Evolutionary conservation across 2,113 vertebrate species (phyloP).

Genomic region (Chloropsis hardwickii): DNA sequence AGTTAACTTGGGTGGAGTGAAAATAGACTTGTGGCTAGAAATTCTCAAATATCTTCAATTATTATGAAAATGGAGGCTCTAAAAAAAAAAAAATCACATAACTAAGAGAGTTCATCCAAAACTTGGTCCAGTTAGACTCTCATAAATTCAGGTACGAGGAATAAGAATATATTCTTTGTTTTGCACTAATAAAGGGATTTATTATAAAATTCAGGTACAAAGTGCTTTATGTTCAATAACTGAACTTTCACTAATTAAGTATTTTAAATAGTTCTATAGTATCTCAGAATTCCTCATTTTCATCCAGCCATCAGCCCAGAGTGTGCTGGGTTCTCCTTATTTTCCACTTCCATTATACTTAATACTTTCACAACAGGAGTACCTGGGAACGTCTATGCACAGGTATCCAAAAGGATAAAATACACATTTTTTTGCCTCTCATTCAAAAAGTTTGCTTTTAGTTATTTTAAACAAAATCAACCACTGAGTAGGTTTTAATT

Average conservation of each 20-base stretch:
- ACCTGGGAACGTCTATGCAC: neutral
- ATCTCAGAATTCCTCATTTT: neutral
- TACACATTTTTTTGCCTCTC: neutral
- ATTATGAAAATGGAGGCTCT: neutral
- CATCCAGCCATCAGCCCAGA: neutral
- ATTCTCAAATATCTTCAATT: neutral
- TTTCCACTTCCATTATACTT: neutral
- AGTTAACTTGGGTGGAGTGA: neutral
- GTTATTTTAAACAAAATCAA: neutral
- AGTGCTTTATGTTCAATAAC: neutral
- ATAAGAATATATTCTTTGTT: neutral
- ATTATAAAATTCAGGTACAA: neutral
- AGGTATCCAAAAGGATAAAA: neutral
- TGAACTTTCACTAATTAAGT: neutral
- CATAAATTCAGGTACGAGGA: neutral
- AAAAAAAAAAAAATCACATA: slow-evolving; percentile 7
- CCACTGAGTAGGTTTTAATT: neutral
- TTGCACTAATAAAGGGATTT: neutral
- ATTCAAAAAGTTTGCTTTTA: neutral
- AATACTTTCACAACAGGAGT: neutral
- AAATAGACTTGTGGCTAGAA: neutral
- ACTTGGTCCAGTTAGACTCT: neutral
- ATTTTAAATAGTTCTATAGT: neutral
- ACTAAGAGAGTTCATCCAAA: neutral
- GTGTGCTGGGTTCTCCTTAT: neutral